These are phyloP conservation scores for Limnothrissa miodon DNA, from an alignment of 2,113 vertebrate species.

Conservation along the genomic window DNA sequence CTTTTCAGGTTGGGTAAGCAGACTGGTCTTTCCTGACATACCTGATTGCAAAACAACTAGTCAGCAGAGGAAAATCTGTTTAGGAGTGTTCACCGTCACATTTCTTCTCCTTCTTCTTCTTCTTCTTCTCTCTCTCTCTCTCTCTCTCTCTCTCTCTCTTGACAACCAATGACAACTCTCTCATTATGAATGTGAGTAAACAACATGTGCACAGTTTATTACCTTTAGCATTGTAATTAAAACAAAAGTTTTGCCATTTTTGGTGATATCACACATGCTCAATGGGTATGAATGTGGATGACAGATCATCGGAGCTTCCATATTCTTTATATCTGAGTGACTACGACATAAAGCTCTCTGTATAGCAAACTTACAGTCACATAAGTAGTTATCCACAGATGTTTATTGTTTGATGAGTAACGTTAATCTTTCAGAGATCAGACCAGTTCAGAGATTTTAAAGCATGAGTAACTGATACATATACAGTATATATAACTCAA, in stretches of 20 bases:
- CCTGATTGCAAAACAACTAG: conserved; percentile 56
- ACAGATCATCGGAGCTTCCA: background rate
- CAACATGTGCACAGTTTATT: too few relatives aligned
- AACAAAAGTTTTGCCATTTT: too few relatives aligned
- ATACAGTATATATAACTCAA: too few relatives aligned
- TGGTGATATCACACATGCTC: conserved; percentile 59
- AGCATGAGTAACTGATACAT: too few relatives aligned
- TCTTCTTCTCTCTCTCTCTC: background rate
- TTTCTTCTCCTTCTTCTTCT: background rate
- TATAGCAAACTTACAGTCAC: too few relatives aligned
- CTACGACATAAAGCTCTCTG: background rate
- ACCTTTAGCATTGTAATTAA: too few relatives aligned
- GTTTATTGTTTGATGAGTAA: too few relatives aligned
- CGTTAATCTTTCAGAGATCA: too few relatives aligned
- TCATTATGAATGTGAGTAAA: too few relatives aligned
- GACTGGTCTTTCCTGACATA: conserved; percentile 73
- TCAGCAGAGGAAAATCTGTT: conserved; percentile 18
- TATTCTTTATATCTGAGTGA: background rate
- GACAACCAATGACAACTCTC: background rate
- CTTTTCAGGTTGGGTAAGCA: conserved; percentile 32
- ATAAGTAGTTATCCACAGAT: too few relatives aligned
- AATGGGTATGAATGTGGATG: conserved; percentile 55
- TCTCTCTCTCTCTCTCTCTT: background rate
- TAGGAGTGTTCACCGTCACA: background rate
- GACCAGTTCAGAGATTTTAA: too few relatives aligned